Base-by-base conservation (phyloP, 2,888 invertebrate genomes). In the Lobophora halterata region DNA sequence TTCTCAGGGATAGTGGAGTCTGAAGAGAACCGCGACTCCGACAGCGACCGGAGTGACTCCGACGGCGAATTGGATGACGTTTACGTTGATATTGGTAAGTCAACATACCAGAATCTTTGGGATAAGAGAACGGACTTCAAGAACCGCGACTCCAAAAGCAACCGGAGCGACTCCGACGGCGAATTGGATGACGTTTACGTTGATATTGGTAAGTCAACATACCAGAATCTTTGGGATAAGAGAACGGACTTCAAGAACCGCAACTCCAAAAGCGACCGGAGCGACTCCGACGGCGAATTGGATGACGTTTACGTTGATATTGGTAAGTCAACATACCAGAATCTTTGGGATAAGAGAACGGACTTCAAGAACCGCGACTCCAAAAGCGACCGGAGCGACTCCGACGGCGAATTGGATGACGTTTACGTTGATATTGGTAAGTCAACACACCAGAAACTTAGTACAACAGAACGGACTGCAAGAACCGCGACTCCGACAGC, bases 1-100 rank as follows among this genome's bases (percentile, higher is more conserved):
- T 88, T 88, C 60, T 86, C 86, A 0, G 88, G 88, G 2, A 88
- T 88, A 5, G 88, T 88, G 7, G 88, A 88, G 58, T 85, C 83
- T 0, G 87, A 87, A 26, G 81, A 82, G 25, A 78, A 77, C 46
- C 64, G 73, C 10, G 81, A 82, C 32, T 75, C 78, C 0, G 81
- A 80, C 46, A 79, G 79, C 49, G 83, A 83, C 3, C 55, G 65
- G 5, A 85, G 86, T 34, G 86, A 86, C 19, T 79, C 80, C 1
- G 81, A 86, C 25, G 71, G 71, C 1, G 82, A 85, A 3, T 38
- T 88, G 36, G 88, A 88, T 28, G 86, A 87, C 40, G 85, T 87
- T 4, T 82, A 74, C 35, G 83, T 88, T 7, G 79, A 87, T 47
- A 76, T 88, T 1, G 85, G 85, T 87, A 39, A 76, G 79, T 37